phyloP scores from a whole-genome alignment of 2,888 invertebrate genomes.

The Apamea monoglypha region DNA sequence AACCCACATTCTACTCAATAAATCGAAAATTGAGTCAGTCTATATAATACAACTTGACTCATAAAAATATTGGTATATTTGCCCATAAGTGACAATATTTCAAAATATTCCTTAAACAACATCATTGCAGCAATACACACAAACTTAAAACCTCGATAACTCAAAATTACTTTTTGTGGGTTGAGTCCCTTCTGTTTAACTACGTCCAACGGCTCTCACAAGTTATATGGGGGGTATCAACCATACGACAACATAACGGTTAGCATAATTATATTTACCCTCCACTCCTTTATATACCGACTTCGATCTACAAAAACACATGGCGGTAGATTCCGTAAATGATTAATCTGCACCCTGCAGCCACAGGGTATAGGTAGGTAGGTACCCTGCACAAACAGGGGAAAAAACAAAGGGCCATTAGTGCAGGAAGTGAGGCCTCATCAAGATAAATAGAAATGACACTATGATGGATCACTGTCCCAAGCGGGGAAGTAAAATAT shows the following conservation, averaged over 20 bases:
- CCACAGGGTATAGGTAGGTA: slow-evolving; percentile 16
- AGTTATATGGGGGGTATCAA: background rate
- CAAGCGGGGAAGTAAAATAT: slow-evolving; percentile 71
- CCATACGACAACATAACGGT: background rate
- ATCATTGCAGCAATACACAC: too few species aligned
- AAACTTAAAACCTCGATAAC: too few species aligned
- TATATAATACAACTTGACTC: too few species aligned
- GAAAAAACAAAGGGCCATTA: slow-evolving; percentile 84
- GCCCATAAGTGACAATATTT: too few species aligned
- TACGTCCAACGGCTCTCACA: too few species aligned
- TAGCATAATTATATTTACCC: background rate
- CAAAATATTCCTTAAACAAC: too few species aligned
- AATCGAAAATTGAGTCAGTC: too few species aligned
- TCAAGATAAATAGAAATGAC: slow-evolving; percentile 89
- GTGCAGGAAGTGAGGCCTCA: slow-evolving; percentile 86
- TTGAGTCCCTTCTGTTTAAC: too few species aligned
- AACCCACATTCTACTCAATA: too few species aligned
- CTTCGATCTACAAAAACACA: slow-evolving; percentile 12
- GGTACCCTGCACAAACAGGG: slow-evolving; percentile 51
- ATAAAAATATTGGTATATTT: too few species aligned
- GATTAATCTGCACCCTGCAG: slow-evolving; percentile 48
- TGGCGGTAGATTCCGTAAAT: slow-evolving; percentile 31
- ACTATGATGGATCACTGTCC: slow-evolving; percentile 87
- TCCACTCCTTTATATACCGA: background rate
- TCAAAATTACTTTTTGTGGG: too few species aligned